Base-by-base conservation (phyloP, 2,113 vertebrate genomes). In the Oncorhynchus tshawytscha region DNA sequence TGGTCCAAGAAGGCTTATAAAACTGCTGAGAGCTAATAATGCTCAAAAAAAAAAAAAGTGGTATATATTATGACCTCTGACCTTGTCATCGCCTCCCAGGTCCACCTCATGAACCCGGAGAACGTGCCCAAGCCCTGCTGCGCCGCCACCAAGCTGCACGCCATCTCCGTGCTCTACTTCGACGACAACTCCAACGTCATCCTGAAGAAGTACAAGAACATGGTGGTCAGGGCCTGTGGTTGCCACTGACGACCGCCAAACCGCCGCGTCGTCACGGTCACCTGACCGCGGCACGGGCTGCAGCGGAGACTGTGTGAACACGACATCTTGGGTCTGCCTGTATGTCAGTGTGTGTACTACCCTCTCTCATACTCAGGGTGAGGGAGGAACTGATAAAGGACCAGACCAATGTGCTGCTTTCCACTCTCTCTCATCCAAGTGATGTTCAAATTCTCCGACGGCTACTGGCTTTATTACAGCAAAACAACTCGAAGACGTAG, bases 171-270 rank as follows among this genome's bases (percentile, higher is more conserved):
- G 77, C 97, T 99, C 84, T 99, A 97, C 90, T 99, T 99, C 0
- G 98, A 99, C 12, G 97, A 99, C 88, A 99, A 98, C 92, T 99
- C 97, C 78, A 99, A 99, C 0, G 98, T 99, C 71, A 99, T 99
- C 85, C 86, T 99, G 81, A 99, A 99, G 89, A 99, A 99, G 84
- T 99, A 99, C 92, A 95, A 97, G 88, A 99, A 99, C 87, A 99
- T 99, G 97, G 98, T 99, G 77, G 97, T 99, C 64, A 94, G 96
- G 84, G 96, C 97, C 70, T 99, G 98, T 34, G 97, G 98, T 68
- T 99, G 97, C 90, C 97, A 99, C 92, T 99, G 94, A 96, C 91
- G 11, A 18, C 3, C 6, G n/a, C 12, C 25, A 31, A 18, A 13
- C 4, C 2, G 65, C 24, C 3, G 8, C 15, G 27, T 22, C 8